Base-by-base conservation (phyloP, 2,888 invertebrate genomes). In the Cheilosia scutellata region DNA sequence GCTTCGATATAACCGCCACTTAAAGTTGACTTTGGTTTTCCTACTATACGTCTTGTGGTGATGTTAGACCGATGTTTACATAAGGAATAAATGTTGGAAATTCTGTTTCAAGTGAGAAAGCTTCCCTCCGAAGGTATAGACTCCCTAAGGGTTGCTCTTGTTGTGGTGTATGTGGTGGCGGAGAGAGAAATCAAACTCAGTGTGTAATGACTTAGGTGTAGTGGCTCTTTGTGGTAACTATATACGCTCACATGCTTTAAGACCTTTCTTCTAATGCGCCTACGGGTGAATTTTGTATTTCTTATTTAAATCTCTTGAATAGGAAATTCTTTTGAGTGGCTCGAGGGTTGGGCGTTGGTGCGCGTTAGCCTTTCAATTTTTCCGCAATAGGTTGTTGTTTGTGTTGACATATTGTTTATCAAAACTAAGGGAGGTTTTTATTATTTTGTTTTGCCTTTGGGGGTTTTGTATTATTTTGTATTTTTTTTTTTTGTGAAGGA, bases 381-480 rank as follows among this genome's bases (percentile, higher is more conserved):
- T 60, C 71, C 71, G 58, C 71, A 71, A 79, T 65, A 63, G 78
- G 63, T 57, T 2, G 16, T 3, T 57, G 51, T 78, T 65, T 70
- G 42, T 75, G 75, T 75, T 75, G 75, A 82, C 82, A 82, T 82
- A 75, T 70, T 82, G 70, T 75, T 65, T 63, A 75, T 75, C 63
- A 82, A 57, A 75, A 82, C 75, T 82, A 65, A 70, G 63, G 68
- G 57, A 44, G 70, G 68, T 47, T 80, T 68, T 76, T 82, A 71
- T 76, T 49, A 82, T 76, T 70, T 82, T 82, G 75, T 72, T 82
- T 77, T 58, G 16, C 55, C 55, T 66, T 68, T 58, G 27, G 25
- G 5, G 9, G 2, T 44, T 33, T 44, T 25, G 5, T n/a, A n/a
- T n/a, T n/a, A n/a, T n/a, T n/a, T n/a, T n/a, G n/a, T n/a, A n/a